Evolutionary conservation across 2,113 vertebrate genomes (phyloP).

Genomic region (Protomyctophum bolini): DNA sequence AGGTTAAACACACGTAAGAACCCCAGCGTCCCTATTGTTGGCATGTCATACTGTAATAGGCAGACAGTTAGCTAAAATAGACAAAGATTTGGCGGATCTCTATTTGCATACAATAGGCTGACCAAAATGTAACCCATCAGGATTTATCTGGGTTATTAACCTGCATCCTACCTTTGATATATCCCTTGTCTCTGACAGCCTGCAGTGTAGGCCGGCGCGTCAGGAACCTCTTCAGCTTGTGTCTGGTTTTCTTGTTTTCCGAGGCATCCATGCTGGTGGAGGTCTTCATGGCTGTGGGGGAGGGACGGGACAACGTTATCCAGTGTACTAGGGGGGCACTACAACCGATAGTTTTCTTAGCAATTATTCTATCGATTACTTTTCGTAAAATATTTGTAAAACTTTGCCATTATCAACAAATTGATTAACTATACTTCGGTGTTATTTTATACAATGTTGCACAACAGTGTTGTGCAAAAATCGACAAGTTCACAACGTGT

Average conservation of each 20-base stretch:
- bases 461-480: too few relatives aligned
- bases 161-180: conserved; percentile 89
- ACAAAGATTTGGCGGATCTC: not conserved
- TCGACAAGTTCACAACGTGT: too few relatives aligned
- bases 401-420: too few relatives aligned
- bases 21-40: not conserved
- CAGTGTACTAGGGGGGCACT: not conserved
- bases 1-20: not conserved
- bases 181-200: conserved; percentile 94
- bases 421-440: too few relatives aligned
- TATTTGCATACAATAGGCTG: too few relatives aligned
- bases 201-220: conserved; percentile 92
- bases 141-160: not conserved
- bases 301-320: conserved; percentile 21
- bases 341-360: too few relatives aligned
- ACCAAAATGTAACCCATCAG: too few relatives aligned
- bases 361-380: too few relatives aligned
- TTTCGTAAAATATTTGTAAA: too few relatives aligned
- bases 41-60: too few relatives aligned
- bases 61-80: too few relatives aligned
- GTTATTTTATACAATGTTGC: too few relatives aligned
- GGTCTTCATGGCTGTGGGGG: conserved; percentile 82
- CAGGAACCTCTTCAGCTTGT: conserved; percentile 96
- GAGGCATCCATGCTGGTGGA: conserved; percentile 85
- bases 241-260: conserved; percentile 93